Base-by-base conservation (phyloP, 92 coral and sea anemone species). In the Pocillopora grandis region DNA sequence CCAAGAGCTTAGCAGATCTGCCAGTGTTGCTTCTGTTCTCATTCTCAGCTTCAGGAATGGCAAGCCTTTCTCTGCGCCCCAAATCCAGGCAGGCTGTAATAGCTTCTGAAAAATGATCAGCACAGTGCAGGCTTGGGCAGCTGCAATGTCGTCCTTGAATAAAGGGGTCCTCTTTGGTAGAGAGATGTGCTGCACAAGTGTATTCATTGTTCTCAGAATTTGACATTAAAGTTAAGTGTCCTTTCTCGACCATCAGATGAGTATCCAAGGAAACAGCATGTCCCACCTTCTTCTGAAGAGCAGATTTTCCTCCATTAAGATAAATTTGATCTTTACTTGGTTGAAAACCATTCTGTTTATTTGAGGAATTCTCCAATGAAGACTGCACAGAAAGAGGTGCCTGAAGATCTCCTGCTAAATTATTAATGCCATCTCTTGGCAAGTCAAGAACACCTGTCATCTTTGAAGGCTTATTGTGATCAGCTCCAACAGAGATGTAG, bases 141-240 rank as follows among this genome's bases (percentile, higher is more conserved):
- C 98, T 94, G 37, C 93, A 89, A 77, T 90, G 89, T 52, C 83
- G 88, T 21, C 92, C 98, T 78, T 89, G 92, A 18, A 89, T 77
- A 72, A 94, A 94, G 31, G 93, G 84, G 79, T 94, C 93, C 36
- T 76, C 83, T 58, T 58, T 84, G 62, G 58, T 56, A 18, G 80
- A 61, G 14, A 10, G 58, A 42, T 78, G 56, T 36, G 80, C 73
- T 5, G 66, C 71, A 71, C 66, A 61, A 19, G 37, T 14, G 31
- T 55, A 56, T 58, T 78, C 78, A 10, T 71, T 68, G 31, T 80
- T 33, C 2, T 3, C 27, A 9, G 60, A 64, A 80, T 55, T 36
- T 64, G 71, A 16, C n/a, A 21, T 35, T 33, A 20, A 33, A 37
- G 70, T 33, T 19, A 69, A 14, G 31, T 84, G 76, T 62, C 77